phyloP scores from a whole-genome alignment of 2,113 vertebrate species.

The Strix aluco region DNA sequence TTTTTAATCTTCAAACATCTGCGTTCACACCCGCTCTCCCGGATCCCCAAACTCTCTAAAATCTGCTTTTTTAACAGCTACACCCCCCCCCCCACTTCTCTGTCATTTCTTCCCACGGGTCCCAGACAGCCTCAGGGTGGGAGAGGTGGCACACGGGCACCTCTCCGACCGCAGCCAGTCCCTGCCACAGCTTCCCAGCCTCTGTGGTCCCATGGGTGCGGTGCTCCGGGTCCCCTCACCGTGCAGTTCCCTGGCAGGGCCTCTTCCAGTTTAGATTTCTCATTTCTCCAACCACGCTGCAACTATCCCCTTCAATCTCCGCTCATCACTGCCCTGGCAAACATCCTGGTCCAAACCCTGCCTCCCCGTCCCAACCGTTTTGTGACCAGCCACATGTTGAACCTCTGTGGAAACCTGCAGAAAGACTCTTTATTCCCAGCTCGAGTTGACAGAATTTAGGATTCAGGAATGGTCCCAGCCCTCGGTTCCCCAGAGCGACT shows the following conservation, averaged over 20 bases:
- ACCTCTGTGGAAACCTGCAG: fast-evolving
- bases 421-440: background rate
- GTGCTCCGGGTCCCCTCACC: background rate
- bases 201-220: fast-evolving
- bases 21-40: background rate
- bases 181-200: background rate
- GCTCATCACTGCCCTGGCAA: background rate
- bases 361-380: background rate
- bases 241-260: background rate
- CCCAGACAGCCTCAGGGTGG: background rate
- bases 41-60: background rate
- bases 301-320: background rate
- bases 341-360: background rate
- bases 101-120: background rate
- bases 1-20: background rate
- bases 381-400: fast-evolving
- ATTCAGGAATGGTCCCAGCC: background rate
- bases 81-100: background rate
- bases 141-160: background rate
- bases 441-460: background rate
- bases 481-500: too few relatives aligned
- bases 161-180: fast-evolving
- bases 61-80: background rate
- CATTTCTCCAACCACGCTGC: background rate
- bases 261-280: background rate